phyloP scores from a whole-genome alignment of 2,888 invertebrate genomes.

The Philhelius pedissequus region DNA sequence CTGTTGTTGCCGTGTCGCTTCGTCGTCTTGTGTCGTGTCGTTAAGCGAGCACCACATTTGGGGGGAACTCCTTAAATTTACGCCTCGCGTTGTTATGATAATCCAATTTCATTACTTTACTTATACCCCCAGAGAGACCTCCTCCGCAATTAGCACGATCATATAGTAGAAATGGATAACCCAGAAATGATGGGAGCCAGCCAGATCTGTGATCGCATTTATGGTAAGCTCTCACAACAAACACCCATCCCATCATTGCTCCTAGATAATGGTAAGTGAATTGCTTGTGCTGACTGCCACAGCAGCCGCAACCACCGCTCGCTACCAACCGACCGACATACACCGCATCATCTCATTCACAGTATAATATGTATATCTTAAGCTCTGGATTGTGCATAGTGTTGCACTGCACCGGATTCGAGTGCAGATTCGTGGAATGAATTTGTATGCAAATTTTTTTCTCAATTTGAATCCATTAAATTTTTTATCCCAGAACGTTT shows the following conservation, averaged over 20 bases:
- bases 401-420: conserved; percentile 16
- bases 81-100: conserved; percentile 64
- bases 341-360: neutral
- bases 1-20: too few relatives aligned
- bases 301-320: too few relatives aligned
- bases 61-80: conserved; percentile 64
- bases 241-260: conserved; percentile 62
- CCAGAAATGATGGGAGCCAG: neutral
- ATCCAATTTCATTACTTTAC: conserved; percentile 60
- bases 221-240: conserved; percentile 32
- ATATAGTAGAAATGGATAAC: neutral
- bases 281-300: conserved; percentile 27
- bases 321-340: neutral
- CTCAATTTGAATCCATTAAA: conserved; percentile 63
- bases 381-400: conserved; percentile 6
- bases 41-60: conserved; percentile 28
- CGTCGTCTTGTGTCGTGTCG: too few relatives aligned
- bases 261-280: conserved; percentile 56
- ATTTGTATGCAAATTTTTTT: conserved; percentile 67
- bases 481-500: conserved; percentile 41
- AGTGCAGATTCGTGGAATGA: conserved; percentile 47
- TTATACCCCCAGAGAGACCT: conserved; percentile 16
- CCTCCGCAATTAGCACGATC: conserved; percentile 63
- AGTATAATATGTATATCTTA: neutral
- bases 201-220: conserved; percentile 29